A percentile compares a stretch with the other conserved stretches of the same genome.
phyloP scores from a whole-genome alignment of 2,113 vertebrate genomes.

The Ivindomyrus marchei region DNA sequence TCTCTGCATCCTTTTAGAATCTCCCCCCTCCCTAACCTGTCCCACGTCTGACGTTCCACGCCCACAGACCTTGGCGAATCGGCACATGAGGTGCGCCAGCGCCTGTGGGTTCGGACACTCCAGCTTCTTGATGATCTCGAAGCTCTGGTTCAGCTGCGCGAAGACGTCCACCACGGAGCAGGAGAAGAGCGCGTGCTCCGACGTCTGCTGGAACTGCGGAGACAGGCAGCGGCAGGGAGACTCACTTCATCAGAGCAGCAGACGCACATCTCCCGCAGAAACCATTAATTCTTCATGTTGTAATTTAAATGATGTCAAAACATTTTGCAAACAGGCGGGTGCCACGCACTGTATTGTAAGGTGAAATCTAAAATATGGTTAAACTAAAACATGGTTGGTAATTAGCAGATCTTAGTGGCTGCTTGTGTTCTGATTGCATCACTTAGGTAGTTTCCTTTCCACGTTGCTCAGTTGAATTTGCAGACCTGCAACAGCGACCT shows the following conservation, averaged over 20 bases:
- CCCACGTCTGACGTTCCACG: not conserved
- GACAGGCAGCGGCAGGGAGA: not conserved
- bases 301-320: not conserved
- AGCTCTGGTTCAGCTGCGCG: conserved; percentile 96
- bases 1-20: not conserved
- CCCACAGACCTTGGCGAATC: conserved; percentile 86
- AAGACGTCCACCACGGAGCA: conserved; percentile 98
- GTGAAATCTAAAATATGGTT: not conserved
- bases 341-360: not conserved
- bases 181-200: conserved; percentile 94
- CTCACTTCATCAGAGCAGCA: not conserved
- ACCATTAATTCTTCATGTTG: not conserved
- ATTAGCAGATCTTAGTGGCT: not conserved
- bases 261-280: not conserved
- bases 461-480: not conserved
- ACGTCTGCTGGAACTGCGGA: conserved; percentile 89
- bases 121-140: conserved; percentile 96
- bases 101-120: conserved; percentile 97
- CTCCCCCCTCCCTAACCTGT: not conserved
- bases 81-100: conserved; percentile 92
- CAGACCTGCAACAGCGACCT: not conserved
- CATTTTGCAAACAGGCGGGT: not conserved
- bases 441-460: not conserved
- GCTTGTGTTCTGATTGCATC: not conserved
- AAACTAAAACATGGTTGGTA: not conserved